phyloP scores from a whole-genome alignment of 2,888 invertebrate species.

The Elmis aenea region DNA sequence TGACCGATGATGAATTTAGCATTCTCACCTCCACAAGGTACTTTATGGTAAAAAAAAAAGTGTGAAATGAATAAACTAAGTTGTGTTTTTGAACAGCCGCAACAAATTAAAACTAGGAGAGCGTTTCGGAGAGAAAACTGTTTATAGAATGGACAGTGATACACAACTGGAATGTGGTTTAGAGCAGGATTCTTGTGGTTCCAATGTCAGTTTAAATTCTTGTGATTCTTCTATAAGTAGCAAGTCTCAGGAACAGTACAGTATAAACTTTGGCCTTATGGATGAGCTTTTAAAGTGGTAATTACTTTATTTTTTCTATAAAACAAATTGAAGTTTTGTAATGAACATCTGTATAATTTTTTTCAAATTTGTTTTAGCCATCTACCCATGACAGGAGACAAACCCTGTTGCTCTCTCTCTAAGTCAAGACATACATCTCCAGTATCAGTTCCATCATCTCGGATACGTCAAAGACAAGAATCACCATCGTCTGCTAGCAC shows the following conservation, averaged over 20 bases:
- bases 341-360: conserved; percentile 1
- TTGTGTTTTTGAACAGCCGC: conserved; percentile 3
- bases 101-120: conserved; percentile 3
- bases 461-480: conserved; percentile 55
- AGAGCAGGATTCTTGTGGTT: conserved; percentile 49
- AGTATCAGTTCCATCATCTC: conserved; percentile 56
- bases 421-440: conserved; percentile 52
- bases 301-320: conserved; percentile 8
- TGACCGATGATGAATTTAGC: conserved; percentile 64
- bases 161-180: conserved; percentile 50
- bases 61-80: conserved; percentile 1
- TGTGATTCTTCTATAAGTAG: conserved; percentile 54
- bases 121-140: conserved; percentile 29
- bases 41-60: no score
- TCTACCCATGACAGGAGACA: conserved; percentile 1
- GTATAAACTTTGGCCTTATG: conserved; percentile 25
- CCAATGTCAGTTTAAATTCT: conserved; percentile 58
- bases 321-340: background rate
- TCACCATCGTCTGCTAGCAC: conserved; percentile 52
- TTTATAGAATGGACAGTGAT: conserved; percentile 51
- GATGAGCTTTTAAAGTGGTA: conserved; percentile 36
- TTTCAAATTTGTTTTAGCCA: conserved; percentile 6
- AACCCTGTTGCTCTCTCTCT: background rate
- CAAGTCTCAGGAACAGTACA: conserved; percentile 50
- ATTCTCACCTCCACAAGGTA: conserved; percentile 36